Percentiles rank a stretch among this genome's conserved stretches.
Conservation (phyloP, 2,888 invertebrate species). For the Agonopterix subpropinquella region DNA sequence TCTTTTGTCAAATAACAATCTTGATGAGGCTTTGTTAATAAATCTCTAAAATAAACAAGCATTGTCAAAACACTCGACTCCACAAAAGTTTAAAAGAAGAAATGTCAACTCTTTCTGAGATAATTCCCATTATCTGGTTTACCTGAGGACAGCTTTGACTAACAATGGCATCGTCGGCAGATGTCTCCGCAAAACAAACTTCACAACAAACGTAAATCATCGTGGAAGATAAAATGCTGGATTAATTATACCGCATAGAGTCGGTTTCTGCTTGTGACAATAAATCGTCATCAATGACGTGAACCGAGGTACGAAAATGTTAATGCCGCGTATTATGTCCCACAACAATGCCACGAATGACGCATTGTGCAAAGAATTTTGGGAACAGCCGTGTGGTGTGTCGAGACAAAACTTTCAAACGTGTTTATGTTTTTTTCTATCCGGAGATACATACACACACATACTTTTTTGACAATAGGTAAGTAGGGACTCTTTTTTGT, state of each 20-base stretch:
- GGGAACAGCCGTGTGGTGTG: constrained; percentile 40
- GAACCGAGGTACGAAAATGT: constrained; percentile 66
- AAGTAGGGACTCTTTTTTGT: constrained; percentile 9
- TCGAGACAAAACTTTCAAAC: constrained; percentile 38
- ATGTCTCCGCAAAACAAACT: constrained; percentile 72
- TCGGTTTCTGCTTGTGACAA: constrained; percentile 37
- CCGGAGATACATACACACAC: neutral
- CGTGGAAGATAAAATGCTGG: constrained; percentile 47
- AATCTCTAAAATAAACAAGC: constrained; percentile 58
- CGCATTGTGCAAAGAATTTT: constrained; percentile 60
- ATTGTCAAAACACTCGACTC: constrained; percentile 64
- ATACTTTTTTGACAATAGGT: neutral
- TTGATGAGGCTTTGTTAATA: constrained; percentile 40
- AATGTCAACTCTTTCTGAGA: constrained; percentile 67
- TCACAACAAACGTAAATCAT: constrained; percentile 61
- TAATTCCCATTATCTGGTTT: constrained; percentile 67
- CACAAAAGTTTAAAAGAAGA: constrained; percentile 55
- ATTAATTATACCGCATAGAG: constrained; percentile 54
- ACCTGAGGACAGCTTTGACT: constrained; percentile 55
- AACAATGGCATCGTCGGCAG: constrained; percentile 61
- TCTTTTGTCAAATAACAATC: constrained; percentile 35
- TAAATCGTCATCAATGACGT: constrained; percentile 72
- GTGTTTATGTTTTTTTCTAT: constrained; percentile 42
- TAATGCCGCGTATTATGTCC: constrained; percentile 69
- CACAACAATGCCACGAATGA: constrained; percentile 32